Percentiles rank a stretch among this genome's conserved stretches.
Conservation (phyloP, 2,113 vertebrate genomes). For the Corythoichthys haematopterus region DNA sequence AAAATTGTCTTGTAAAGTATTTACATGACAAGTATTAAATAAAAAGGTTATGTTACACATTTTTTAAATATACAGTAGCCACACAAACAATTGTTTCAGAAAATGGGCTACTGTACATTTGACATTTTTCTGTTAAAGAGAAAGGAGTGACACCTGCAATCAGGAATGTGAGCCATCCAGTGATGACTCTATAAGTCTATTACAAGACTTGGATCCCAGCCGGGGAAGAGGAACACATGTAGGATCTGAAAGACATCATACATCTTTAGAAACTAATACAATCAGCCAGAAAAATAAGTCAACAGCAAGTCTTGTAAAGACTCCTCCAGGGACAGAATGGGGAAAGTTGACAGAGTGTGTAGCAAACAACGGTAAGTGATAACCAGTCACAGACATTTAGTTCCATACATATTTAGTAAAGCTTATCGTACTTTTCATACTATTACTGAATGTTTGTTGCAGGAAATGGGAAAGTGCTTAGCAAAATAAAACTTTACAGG, state of each 20-base stretch:
- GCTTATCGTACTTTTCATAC: background rate
- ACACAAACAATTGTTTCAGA: background rate
- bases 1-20: too few species aligned
- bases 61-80: background rate
- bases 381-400: constrained; percentile 9
- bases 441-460: constrained; percentile 2
- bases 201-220: background rate
- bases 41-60: background rate
- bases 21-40: background rate
- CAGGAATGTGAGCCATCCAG: constrained; percentile 9
- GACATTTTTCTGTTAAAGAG: background rate
- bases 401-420: too few species aligned
- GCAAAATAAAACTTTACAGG: constrained; percentile 34
- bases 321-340: background rate
- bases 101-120: background rate
- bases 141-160: constrained; percentile 12
- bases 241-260: background rate
- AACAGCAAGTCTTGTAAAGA: background rate
- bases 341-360: background rate
- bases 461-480: background rate
- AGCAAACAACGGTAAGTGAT: background rate
- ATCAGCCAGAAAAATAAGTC: constrained; percentile 5
- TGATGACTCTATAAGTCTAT: constrained; percentile 40
- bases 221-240: background rate
- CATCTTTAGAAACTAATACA: background rate